These are phyloP conservation scores for Cirrhinus mrigala DNA, from an alignment of 2,797 vertebrate species.

Conservation along the genomic window DNA sequence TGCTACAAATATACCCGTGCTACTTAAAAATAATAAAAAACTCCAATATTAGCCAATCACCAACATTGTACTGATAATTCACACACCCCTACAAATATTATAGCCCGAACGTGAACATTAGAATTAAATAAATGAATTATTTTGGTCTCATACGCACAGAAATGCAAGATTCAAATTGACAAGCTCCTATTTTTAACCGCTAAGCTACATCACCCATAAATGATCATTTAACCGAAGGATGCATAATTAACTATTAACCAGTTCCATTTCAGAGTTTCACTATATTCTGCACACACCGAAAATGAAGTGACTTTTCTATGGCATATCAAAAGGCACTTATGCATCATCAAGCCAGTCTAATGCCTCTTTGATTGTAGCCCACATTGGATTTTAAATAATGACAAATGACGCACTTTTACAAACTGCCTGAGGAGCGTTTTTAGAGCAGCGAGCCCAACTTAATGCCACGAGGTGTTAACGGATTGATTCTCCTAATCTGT, in stretches of 20 bases:
- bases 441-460: conserved; percentile 72
- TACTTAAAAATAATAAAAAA: background rate
- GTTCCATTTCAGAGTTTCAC: conserved; percentile 54
- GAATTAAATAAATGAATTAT: background rate
- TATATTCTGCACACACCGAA: conserved; percentile 68
- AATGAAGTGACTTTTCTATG: conserved; percentile 72
- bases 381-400: conserved; percentile 74
- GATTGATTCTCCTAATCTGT: conserved; percentile 80
- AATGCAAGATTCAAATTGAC: background rate
- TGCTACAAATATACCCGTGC: too few species aligned
- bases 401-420: conserved; percentile 60
- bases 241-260: conserved; percentile 18
- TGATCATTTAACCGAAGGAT: background rate
- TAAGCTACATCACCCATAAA: background rate
- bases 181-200: background rate
- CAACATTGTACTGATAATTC: background rate
- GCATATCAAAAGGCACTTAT: conserved; percentile 79
- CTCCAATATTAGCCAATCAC: background rate
- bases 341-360: conserved; percentile 72
- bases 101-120: background rate
- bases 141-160: background rate
- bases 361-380: conserved; percentile 72
- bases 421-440: conserved; percentile 73
- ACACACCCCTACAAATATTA: background rate
- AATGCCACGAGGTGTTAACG: conserved; percentile 79